phyloP scores from a whole-genome alignment of 2,888 invertebrate genomes.

The Eledona agricola region DNA sequence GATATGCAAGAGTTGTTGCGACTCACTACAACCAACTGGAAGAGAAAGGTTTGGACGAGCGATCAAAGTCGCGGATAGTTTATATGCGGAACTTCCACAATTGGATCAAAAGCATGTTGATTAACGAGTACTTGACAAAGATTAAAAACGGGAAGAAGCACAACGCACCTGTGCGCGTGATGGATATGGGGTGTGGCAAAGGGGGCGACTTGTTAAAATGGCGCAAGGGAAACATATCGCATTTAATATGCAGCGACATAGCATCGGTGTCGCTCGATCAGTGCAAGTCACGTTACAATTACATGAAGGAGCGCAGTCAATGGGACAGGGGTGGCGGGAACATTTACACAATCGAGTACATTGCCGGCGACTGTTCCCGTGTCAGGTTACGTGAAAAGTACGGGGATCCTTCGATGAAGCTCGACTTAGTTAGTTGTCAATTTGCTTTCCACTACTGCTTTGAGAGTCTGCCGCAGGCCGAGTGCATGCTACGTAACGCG shows the following conservation, averaged over 20 bases:
- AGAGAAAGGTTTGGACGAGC: constrained; percentile 80
- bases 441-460: constrained; percentile 99
- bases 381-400: constrained; percentile 79
- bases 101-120: constrained; percentile 97
- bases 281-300: constrained; percentile 84
- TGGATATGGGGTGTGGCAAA: constrained; percentile 98
- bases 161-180: constrained; percentile 74
- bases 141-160: constrained; percentile 71
- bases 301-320: constrained; percentile 64
- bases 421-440: constrained; percentile 95
- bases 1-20: constrained; percentile 77
- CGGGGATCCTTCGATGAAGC: constrained; percentile 77
- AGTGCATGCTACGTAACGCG: constrained; percentile 92
- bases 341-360: constrained; percentile 86
- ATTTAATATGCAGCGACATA: constrained; percentile 91
- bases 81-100: constrained; percentile 98
- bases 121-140: constrained; percentile 80
- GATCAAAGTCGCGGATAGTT: constrained; percentile 90
- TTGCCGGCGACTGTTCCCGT: constrained; percentile 92
- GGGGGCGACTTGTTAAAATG: constrained; percentile 99
- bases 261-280: constrained; percentile 93
- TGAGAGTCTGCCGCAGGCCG: constrained; percentile 87
- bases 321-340: constrained; percentile 54
- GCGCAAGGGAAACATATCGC: constrained; percentile 81
- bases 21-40: constrained; percentile 92